Percentiles rank a stretch among this genome's conserved stretches.
Conservation (phyloP, 2,888 invertebrate species). For the Ecdyonurus torrentis region DNA sequence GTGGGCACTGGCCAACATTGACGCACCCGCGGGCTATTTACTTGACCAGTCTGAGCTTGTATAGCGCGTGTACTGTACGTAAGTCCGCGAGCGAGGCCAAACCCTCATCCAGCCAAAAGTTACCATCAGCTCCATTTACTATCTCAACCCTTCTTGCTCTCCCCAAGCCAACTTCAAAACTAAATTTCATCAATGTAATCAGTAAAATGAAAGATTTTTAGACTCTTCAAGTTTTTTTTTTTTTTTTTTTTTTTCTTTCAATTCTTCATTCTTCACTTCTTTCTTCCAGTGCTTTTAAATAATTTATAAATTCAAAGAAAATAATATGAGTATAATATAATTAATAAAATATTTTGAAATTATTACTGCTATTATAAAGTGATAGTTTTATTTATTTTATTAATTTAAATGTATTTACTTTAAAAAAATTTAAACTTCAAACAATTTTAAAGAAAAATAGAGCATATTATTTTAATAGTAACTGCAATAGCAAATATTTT, state of each 20-base stretch:
- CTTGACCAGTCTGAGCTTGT: neutral
- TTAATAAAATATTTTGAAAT: no score
- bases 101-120: neutral
- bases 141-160: neutral
- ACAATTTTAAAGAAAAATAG: no score
- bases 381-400: no score
- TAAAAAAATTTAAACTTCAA: no score
- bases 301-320: no score
- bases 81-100: neutral
- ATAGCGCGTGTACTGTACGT: neutral
- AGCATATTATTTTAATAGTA: no score
- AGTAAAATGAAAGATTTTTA: neutral
- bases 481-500: no score
- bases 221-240: neutral
- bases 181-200: neutral
- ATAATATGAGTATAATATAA: no score
- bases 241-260: no score
- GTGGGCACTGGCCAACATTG: neutral
- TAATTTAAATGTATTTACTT: no score
- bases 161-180: neutral
- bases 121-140: neutral
- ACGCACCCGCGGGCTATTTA: neutral
- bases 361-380: no score
- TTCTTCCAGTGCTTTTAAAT: neutral
- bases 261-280: neutral